Base-by-base conservation (phyloP, 2,797 vertebrate species). In the Microchirus variegatus region DNA sequence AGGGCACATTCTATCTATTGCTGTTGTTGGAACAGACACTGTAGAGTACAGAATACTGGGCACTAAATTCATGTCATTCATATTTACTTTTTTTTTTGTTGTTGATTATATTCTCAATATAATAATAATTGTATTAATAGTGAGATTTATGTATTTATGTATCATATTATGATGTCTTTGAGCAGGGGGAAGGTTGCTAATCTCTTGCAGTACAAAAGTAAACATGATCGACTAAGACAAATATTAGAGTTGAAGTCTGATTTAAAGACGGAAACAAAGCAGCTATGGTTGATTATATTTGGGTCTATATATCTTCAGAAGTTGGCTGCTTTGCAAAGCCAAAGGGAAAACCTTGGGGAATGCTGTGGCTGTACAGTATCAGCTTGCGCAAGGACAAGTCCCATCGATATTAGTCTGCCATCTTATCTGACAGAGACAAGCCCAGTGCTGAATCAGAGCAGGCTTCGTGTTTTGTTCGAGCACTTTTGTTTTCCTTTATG, bases 361-460 rank as follows among this genome's bases (percentile, higher is more conserved):
- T 9, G 52, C 46, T 42, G 16, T 17, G 56, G 67, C 62, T 14
- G 55, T 89, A 89, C 84, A 82, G 83, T 88, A 87, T 85, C 80
- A 83, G 80, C 78, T 47, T 22, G 45, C 70, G 75, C 84, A 89
- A 90, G 87, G 87, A 90, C 87, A 74, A 68, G 78, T 69, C 55
- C 59, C 85, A 91, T 93, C 90, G 86, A 93, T 92, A 88, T 81
- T 70, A 83, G 73, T 83, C 85, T 85, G 81, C 83, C 88, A 86
- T 86, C 73, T 87, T 79, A 73, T 90, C 83, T 81, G 81, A 90
- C 87, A 77, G 74, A 85, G 89, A 87, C 85, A 66, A 81, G 68
- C 78, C 37, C 56, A 63, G 59, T 83, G 87, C 86, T 91, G 89
- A 90, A 84, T 91, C 79, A 41, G 70, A 72, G 66, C 49, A 16